Conservation (phyloP, 2,113 vertebrate species). For the Mus pahari region DNA sequence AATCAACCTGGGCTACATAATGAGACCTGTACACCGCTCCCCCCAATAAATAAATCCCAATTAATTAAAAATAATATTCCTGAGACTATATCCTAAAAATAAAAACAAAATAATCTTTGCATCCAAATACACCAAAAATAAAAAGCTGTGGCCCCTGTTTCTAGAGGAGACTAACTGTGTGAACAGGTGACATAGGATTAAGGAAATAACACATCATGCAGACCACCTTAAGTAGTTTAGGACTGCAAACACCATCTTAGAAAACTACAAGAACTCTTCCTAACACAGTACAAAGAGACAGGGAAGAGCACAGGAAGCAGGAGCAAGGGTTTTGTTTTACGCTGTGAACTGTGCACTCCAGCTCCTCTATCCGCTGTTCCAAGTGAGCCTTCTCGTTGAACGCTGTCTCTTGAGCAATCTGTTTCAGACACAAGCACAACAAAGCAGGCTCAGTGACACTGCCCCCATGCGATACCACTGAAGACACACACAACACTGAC, state of each 20-base stretch:
- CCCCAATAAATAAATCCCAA: neutral
- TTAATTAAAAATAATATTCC: conserved; percentile 11
- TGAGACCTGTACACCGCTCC: neutral
- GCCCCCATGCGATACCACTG: neutral
- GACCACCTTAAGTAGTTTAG: neutral
- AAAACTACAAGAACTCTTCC: conserved; percentile 51
- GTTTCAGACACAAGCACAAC: conserved; percentile 72
- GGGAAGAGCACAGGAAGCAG: neutral
- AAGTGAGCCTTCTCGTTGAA: conserved; percentile 90
- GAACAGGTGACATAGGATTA: neutral
- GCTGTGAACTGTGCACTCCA: conserved; percentile 87
- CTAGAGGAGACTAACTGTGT: conserved; percentile 61
- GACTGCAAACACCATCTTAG: conserved; percentile 30
- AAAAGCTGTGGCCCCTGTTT: conserved; percentile 38
- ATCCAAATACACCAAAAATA: conserved; percentile 59
- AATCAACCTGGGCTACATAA: neutral
- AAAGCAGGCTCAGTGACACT: conserved; percentile 50
- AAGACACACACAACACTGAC: conserved; percentile 33
- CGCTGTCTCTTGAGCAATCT: conserved; percentile 90
- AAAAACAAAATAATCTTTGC: neutral
- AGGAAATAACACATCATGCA: neutral
- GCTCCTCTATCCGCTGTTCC: conserved; percentile 90
- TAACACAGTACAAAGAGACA: conserved; percentile 14
- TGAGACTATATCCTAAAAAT: neutral
- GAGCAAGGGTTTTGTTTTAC: conserved; percentile 81